A percentile compares a stretch with the other conserved stretches of the same genome.
Conservation (phyloP, 2,797 vertebrate species). For the Momotus momota region DNA sequence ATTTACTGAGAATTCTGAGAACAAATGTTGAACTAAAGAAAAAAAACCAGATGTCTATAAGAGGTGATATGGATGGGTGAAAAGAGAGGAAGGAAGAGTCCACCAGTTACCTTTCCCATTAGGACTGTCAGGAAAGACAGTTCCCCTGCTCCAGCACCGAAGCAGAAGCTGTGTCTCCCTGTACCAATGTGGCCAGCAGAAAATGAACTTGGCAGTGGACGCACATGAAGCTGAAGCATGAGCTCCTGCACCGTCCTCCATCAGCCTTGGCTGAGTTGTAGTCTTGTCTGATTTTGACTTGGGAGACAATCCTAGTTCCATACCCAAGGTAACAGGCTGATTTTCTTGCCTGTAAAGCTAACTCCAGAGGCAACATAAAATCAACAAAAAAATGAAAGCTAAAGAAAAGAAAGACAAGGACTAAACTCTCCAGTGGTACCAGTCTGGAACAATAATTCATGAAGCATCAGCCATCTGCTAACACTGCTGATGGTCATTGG, state of each 20-base stretch:
- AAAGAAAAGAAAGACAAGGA: background rate
- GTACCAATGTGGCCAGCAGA: background rate
- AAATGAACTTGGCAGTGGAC: background rate
- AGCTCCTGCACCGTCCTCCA: background rate
- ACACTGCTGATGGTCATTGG: background rate
- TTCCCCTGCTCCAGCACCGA: background rate
- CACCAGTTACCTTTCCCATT: background rate
- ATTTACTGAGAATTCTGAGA: constrained; percentile 3
- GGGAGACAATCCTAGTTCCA: background rate
- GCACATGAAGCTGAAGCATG: background rate
- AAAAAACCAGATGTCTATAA: background rate
- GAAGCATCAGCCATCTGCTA: background rate
- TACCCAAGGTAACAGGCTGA: background rate
- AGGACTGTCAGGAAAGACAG: background rate
- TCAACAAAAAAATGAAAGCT: background rate
- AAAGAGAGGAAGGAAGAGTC: background rate
- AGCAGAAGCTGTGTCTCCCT: background rate
- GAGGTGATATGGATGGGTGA: background rate
- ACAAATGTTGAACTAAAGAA: background rate
- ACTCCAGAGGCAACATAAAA: background rate
- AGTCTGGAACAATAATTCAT: background rate
- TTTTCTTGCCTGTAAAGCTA: background rate
- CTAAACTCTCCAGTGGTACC: background rate
- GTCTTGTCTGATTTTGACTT: background rate
- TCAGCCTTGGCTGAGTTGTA: background rate